A percentile compares a stretch with the other conserved stretches of the same genome.
Conservation (phyloP, 2,113 vertebrate species). For the Pterocles burchelli region DNA sequence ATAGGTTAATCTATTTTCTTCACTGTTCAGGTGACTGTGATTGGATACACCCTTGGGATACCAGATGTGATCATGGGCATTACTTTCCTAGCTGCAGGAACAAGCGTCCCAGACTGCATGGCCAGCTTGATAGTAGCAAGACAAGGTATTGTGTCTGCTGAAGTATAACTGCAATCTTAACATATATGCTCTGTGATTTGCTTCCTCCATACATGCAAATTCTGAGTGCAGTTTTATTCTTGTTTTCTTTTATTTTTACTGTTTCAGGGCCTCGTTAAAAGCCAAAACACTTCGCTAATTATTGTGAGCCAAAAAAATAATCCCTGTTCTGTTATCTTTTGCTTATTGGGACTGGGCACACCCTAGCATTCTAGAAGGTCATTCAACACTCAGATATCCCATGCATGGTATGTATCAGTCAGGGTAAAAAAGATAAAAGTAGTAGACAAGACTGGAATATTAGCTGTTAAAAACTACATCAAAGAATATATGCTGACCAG, state of each 20-base stretch:
- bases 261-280: neutral
- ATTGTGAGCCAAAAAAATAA: neutral
- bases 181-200: neutral
- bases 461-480: neutral
- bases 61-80: constrained; percentile 99
- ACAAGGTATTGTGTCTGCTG: constrained; percentile 83
- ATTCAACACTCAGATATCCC: neutral
- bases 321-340: neutral
- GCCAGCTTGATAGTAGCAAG: constrained; percentile 97
- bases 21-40: constrained; percentile 88
- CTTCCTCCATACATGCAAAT: neutral
- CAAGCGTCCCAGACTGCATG: constrained; percentile 98
- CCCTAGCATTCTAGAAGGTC: neutral
- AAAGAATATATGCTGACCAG: neutral
- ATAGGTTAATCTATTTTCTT: neutral
- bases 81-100: constrained; percentile 97
- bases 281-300: neutral
- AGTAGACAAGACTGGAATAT: neutral
- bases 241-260: neutral
- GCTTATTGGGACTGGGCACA: neutral
- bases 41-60: constrained; percentile 96
- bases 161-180: neutral
- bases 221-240: neutral
- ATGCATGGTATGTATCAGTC: neutral
- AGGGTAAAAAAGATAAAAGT: neutral